Percentiles rank a stretch among this genome's conserved stretches.
Conservation (phyloP, 1,140 invertebrate species). For the Magallana gigas region DNA sequence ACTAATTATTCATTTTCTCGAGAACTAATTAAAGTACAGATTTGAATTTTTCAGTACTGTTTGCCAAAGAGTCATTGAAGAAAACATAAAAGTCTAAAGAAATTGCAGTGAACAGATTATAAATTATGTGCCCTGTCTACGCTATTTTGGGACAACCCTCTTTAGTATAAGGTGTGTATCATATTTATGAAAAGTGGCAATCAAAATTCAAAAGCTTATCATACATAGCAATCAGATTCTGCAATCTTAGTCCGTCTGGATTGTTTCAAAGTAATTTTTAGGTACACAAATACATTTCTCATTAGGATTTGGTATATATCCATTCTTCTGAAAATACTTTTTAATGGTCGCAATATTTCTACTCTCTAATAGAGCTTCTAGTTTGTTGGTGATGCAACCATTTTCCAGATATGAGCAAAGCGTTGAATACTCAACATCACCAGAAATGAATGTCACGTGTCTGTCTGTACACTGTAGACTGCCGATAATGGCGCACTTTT, state of each 20-base stretch:
- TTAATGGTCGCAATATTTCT: neutral
- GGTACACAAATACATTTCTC: neutral
- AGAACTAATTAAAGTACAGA: no score
- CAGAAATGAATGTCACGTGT: neutral
- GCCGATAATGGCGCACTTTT: neutral
- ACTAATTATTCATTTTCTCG: no score
- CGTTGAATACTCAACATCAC: neutral
- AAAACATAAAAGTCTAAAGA: no score
- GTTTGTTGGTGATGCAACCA: conserved; percentile 5
- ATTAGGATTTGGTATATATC: neutral
- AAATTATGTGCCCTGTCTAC: no score
- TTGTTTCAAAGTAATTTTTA: neutral
- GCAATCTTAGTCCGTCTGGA: neutral
- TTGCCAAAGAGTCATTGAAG: no score
- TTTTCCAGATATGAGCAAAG: neutral
- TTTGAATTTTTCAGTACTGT: no score
- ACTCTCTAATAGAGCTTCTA: neutral
- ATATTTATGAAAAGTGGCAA: no score
- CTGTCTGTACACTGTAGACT: neutral
- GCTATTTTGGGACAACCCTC: no score
- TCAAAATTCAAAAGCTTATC: no score
- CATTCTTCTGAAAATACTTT: neutral
- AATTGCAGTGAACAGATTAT: no score
- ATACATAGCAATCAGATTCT: neutral
- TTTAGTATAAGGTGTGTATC: no score